Conservation (phyloP, 2,113 vertebrate genomes). For the Dipodomys merriami region DNA sequence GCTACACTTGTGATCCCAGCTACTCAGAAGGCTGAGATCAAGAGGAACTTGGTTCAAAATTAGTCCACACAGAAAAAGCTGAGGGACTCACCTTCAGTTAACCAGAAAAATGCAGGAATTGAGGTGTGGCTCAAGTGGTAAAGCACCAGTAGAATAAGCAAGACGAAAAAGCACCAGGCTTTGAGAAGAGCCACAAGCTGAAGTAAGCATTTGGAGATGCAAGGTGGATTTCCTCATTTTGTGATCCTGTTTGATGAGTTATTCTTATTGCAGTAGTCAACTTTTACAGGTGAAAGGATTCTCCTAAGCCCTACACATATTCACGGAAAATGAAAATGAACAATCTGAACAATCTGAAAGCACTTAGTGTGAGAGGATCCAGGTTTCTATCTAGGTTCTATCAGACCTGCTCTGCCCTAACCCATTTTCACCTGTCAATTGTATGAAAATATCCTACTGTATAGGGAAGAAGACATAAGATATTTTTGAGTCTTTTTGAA, state of each 20-base stretch:
- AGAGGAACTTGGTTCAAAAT: too few species aligned
- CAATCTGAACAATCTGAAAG: background rate
- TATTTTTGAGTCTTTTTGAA: background rate
- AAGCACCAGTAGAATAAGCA: too few species aligned
- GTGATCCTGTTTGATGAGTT: background rate
- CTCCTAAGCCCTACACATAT: background rate
- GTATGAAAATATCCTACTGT: background rate
- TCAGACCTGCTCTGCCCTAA: background rate
- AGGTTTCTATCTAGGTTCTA: background rate
- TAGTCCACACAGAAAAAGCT: too few species aligned
- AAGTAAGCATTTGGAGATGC: background rate
- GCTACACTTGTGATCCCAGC: too few species aligned
- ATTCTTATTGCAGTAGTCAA: slow-evolving; percentile 11
- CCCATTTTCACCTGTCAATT: background rate
- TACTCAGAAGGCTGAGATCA: too few species aligned
- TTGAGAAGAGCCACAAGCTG: too few species aligned
- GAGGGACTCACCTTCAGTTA: too few species aligned
- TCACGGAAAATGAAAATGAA: background rate
- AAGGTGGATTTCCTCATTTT: background rate
- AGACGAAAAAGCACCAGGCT: too few species aligned
- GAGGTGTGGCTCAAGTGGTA: too few species aligned
- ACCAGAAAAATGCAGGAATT: too few species aligned
- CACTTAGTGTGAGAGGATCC: background rate
- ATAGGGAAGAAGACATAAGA: background rate
- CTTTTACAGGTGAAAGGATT: background rate